Evolutionary conservation across 2,113 vertebrate genomes (phyloP).

Genomic region (Nothocercus nigrocapillus): DNA sequence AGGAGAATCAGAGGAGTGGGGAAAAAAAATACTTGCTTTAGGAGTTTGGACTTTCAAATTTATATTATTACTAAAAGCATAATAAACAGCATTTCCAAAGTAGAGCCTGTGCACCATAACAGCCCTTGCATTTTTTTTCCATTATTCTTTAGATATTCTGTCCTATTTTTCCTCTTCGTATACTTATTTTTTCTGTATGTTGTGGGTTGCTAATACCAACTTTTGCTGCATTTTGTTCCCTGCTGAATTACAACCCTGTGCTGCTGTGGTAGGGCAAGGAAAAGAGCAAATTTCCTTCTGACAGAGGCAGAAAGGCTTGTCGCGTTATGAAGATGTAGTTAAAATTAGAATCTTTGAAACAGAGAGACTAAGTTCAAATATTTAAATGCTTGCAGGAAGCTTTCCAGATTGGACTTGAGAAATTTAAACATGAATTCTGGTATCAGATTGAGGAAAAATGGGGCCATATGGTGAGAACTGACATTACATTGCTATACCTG

Average conservation of each 20-base stretch:
- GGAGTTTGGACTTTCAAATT: not conserved
- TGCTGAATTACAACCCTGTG: not conserved
- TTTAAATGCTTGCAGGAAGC: not conserved
- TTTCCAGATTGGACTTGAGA: not conserved
- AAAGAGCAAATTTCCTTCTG: not conserved
- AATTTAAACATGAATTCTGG: not conserved
- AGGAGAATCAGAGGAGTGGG: not conserved
- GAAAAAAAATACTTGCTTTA: not conserved
- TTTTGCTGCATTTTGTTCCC: not conserved
- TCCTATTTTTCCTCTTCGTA: not conserved
- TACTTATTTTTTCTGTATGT: not conserved
- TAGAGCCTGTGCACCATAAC: fast-evolving
- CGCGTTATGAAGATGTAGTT: not conserved
- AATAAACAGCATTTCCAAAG: not conserved
- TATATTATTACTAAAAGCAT: not conserved
- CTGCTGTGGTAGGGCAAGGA: not conserved
- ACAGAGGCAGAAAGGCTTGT: not conserved
- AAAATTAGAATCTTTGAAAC: not conserved
- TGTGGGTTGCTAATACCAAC: not conserved
- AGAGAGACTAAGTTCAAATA: not conserved
- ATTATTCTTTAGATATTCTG: not conserved
- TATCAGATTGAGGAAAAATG: not conserved
- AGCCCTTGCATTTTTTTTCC: not conserved
- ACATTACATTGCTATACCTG: not conserved
- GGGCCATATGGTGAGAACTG: not conserved